phyloP scores from a whole-genome alignment of 1,140 invertebrate species.

The Pinna nobilis region DNA sequence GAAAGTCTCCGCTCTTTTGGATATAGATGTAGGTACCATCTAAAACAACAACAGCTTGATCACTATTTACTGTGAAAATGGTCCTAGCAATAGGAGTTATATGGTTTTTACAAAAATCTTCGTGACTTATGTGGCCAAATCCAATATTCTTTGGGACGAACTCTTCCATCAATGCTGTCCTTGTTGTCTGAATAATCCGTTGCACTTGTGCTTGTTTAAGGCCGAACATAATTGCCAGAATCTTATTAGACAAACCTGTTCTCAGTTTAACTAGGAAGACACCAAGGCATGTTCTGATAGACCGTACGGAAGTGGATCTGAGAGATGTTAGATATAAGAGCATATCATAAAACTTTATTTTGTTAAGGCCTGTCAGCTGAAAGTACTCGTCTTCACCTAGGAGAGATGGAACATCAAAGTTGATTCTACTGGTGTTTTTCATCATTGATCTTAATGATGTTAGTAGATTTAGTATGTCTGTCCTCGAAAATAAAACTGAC shows the following conservation, averaged over 20 bases:
- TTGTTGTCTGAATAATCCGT: not conserved
- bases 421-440: too few species aligned
- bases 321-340: too few species aligned
- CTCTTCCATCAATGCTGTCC: not conserved
- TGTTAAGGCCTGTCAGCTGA: too few species aligned
- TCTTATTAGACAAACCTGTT: conserved; percentile 22
- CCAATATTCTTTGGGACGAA: conserved; percentile 16
- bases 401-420: too few species aligned
- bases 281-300: conserved; percentile 1
- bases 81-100: conserved; percentile 15
- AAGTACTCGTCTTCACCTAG: too few species aligned
- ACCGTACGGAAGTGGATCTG: conserved; percentile 3
- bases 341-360: too few species aligned
- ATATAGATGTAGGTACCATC: conserved; percentile 46
- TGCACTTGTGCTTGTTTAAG: conserved; percentile 14
- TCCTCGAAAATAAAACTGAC: too few species aligned
- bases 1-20: conserved; percentile 27
- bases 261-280: conserved; percentile 20
- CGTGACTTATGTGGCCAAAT: not conserved
- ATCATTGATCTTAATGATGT: too few species aligned
- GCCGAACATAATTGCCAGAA: conserved; percentile 23
- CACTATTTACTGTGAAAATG: conserved; percentile 6
- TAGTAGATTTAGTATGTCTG: too few species aligned
- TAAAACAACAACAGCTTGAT: conserved; percentile 29
- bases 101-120: conserved; percentile 11